Base-by-base conservation (phyloP, 1,140 invertebrate species). In the Ooceraea biroi region DNA sequence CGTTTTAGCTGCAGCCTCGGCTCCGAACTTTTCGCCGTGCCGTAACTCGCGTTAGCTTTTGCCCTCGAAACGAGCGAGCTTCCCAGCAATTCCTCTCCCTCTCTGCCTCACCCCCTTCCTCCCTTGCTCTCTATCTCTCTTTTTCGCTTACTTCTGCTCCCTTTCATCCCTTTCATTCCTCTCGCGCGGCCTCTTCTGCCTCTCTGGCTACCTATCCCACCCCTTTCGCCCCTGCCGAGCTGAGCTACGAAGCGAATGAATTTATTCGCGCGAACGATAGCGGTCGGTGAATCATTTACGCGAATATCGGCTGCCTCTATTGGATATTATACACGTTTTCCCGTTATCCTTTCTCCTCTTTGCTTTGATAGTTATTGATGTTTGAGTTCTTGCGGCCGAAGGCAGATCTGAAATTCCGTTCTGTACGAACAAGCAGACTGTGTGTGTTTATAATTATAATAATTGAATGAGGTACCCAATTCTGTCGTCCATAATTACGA, bases 231-330 rank as follows among this genome's bases (percentile, higher is more conserved):
- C 55, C 55, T 14, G 48, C 36, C 27, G 30, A 55, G 30, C n/a
- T 44, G 41, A 82, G 46, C 52, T 73, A 12, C 58, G 44, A 72
- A 77, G 68, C 76, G 63, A 86, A 89, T 84, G 88, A 86, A 89
- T 89, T 85, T 88, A 89, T 88, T 89, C 80, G 86, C 65, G 65
- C 60, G 61, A 71, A 65, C 36, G 63, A 25, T 69, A 60, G 72
- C 77, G 71, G 82, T 52, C 65, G 55, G 80, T 76, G 69, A 89
- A 83, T 88, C 84, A 86, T 89, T 88, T 88, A 82, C 68, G 25
- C 61, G 86, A 63, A 73, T 77, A 63, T 77, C 52, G 71, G 27
- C 50, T 74, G 63, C 68, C 71, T 58, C 30, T 80, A 44, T 57
- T 78, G 58, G 72, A 84, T 77, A 86, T 84, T 83, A 61, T 66